Evolutionary conservation across 2,113 vertebrate genomes (phyloP).

Genomic region (Myotis yumanensis): DNA sequence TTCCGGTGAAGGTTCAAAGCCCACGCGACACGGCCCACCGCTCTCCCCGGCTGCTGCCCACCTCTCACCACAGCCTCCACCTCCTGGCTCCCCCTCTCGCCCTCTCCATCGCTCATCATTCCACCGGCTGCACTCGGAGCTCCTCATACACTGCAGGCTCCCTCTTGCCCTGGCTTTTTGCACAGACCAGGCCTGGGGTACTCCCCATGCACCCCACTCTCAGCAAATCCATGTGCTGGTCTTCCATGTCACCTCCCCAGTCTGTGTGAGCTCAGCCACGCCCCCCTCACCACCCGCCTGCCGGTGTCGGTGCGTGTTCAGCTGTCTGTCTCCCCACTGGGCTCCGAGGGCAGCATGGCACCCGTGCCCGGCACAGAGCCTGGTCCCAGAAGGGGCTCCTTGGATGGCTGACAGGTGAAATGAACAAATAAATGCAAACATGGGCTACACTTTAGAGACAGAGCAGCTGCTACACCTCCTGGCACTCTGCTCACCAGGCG

Average conservation of each 20-base stretch:
- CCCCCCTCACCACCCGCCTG: too few species aligned
- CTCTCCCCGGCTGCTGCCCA: rapidly evolving
- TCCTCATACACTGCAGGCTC: background rate
- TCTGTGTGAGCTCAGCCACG: background rate
- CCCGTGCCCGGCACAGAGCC: background rate
- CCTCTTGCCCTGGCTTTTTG: background rate
- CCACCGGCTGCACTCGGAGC: background rate
- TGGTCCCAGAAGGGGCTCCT: background rate
- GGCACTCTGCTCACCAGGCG: background rate
- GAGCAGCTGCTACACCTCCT: background rate
- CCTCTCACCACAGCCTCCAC: background rate
- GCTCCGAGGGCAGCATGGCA: background rate
- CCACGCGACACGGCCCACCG: rapidly evolving
- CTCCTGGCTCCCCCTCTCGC: background rate
- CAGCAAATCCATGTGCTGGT: rapidly evolving
- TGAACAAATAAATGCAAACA: background rate
- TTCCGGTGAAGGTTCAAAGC: background rate
- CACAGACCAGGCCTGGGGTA: background rate
- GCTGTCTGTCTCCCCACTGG: background rate
- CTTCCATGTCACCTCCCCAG: background rate
- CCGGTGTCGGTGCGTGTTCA: background rate
- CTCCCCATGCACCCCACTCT: background rate
- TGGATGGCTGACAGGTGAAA: background rate
- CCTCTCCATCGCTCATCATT: rapidly evolving
- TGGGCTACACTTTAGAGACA: background rate